Evolutionary conservation across 2,113 vertebrate species (phyloP).

Genomic region (Alosa alosa): DNA sequence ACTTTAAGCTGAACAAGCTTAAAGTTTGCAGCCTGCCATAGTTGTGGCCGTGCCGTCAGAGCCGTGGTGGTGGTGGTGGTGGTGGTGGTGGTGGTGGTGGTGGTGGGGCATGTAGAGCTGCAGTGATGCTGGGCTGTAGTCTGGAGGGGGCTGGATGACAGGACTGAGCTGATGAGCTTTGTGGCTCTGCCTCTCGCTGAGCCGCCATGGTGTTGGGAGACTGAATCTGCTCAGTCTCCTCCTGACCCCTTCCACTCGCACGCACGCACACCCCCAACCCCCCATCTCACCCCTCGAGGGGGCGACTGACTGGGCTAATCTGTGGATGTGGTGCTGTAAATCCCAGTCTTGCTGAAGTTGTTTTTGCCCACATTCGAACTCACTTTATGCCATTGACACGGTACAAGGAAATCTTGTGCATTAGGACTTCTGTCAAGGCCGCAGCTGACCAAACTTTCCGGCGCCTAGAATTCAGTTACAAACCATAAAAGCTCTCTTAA

Average conservation of each 20-base stretch:
- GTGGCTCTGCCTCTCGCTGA: not conserved
- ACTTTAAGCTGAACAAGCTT: not conserved
- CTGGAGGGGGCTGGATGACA: not conserved
- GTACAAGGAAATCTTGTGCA: not conserved
- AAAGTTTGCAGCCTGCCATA: not conserved
- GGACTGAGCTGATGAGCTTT: not conserved
- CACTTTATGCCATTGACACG: not conserved
- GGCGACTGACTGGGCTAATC: not conserved
- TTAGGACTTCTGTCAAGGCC: not conserved
- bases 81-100: too few relatives aligned
- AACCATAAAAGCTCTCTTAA: not conserved
- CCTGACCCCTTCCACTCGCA: not conserved
- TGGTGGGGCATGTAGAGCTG: too few relatives aligned
- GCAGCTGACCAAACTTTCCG: not conserved
- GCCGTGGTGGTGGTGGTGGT: too few relatives aligned
- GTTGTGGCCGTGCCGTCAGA: too few relatives aligned
- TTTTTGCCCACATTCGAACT: not conserved
- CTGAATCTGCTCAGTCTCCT: too few relatives aligned
- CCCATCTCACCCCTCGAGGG: not conserved
- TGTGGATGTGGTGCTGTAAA: not conserved
- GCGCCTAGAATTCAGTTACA: not conserved
- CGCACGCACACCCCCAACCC: not conserved
- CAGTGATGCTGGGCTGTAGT: not conserved
- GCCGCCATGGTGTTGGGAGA: too few relatives aligned
- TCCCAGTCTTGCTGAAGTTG: not conserved